Conservation (phyloP, 2,888 invertebrate species). For the Dicyrtoma fusca region DNA sequence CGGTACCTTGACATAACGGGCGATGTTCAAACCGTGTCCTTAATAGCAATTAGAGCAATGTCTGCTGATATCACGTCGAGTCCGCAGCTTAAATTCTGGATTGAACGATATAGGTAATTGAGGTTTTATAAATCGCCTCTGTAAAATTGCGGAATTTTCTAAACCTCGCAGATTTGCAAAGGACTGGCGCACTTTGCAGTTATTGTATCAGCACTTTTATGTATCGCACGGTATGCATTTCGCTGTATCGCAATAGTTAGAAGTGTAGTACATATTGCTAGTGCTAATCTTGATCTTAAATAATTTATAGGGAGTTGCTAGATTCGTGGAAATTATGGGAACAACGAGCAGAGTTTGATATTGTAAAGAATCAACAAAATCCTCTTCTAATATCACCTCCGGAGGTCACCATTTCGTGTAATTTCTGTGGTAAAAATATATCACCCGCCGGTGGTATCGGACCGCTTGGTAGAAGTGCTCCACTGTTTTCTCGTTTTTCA, state of each 20-base stretch:
- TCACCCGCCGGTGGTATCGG: slow-evolving; percentile 63
- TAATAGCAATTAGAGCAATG: slow-evolving; percentile 77
- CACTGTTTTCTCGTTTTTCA: slow-evolving; percentile 52
- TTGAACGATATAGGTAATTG: slow-evolving; percentile 60
- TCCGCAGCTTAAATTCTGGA: slow-evolving; percentile 61
- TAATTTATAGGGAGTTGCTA: slow-evolving; percentile 73
- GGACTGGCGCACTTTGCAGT: too few relatives aligned
- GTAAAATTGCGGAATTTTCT: too few relatives aligned
- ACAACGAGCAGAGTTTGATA: slow-evolving; percentile 86
- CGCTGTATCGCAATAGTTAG: too few relatives aligned
- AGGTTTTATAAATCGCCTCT: too few relatives aligned
- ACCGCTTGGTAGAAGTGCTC: slow-evolving; percentile 45
- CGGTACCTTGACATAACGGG: slow-evolving; percentile 82
- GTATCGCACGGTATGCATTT: too few relatives aligned
- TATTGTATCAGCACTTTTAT: too few relatives aligned
- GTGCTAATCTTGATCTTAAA: neutral
- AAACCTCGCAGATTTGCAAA: too few relatives aligned
- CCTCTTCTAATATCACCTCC: slow-evolving; percentile 61
- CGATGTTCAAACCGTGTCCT: slow-evolving; percentile 88
- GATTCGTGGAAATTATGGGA: slow-evolving; percentile 92
- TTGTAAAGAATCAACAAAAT: slow-evolving; percentile 69
- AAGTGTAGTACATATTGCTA: neutral
- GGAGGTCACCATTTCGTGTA: slow-evolving; percentile 81
- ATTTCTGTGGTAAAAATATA: slow-evolving; percentile 92
- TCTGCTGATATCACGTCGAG: slow-evolving; percentile 70